A percentile compares a stretch with the other conserved stretches of the same genome.
Conservation (phyloP, 2,113 vertebrate genomes). For the Brienomyrus longianalis region DNA sequence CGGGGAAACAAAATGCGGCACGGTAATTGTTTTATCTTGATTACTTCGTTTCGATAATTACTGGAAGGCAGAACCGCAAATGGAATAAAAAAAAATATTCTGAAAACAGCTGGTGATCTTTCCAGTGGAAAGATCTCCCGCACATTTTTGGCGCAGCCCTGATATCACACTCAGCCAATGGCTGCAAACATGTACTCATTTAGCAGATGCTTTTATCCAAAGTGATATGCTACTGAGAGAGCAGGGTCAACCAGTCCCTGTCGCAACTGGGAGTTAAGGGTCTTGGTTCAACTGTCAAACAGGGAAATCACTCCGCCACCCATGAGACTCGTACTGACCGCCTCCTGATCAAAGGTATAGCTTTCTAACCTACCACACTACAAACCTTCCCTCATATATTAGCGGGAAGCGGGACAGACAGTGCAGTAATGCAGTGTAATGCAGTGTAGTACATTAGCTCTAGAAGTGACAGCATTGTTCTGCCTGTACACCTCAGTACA, state of each 20-base stretch:
- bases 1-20: no score
- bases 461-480: neutral
- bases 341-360: neutral
- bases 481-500: neutral
- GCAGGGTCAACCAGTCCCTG: neutral
- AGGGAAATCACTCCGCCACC: neutral
- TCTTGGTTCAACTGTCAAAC: neutral
- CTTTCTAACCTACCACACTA: neutral
- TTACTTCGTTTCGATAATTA: no score
- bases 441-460: neutral
- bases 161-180: neutral
- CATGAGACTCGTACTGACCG: neutral
- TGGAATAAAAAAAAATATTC: no score
- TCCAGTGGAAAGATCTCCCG: no score
- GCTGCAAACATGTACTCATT: neutral
- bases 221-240: neutral
- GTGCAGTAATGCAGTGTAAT: neutral
- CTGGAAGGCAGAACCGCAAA: no score
- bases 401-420: neutral
- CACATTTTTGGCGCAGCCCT: no score
- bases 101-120: no score
- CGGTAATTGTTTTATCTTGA: no score
- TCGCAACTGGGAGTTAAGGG: neutral
- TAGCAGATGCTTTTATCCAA: neutral
- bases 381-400: neutral